phyloP scores from a whole-genome alignment of 1,140 invertebrate species.

The Trichonephila clavata region DNA sequence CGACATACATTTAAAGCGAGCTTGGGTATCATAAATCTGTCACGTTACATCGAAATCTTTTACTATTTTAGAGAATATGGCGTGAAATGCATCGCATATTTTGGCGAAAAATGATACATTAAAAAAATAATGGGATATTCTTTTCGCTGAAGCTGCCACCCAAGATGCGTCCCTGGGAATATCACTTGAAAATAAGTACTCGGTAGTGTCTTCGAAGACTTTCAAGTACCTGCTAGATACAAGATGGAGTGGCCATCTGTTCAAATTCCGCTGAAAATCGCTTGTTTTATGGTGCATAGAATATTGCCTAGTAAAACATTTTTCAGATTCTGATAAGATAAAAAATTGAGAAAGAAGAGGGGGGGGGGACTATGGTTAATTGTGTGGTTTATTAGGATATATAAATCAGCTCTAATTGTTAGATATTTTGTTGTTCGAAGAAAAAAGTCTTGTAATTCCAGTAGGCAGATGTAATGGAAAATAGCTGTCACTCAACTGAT shows the following conservation, averaged over 20 bases:
- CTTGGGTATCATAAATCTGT: no score
- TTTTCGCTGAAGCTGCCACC: not conserved
- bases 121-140: no score
- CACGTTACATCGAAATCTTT: no score
- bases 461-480: no score
- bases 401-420: not conserved
- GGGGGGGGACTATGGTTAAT: not conserved
- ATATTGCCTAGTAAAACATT: not conserved
- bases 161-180: not conserved
- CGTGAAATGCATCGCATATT: no score
- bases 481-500: no score
- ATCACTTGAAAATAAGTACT: not conserved
- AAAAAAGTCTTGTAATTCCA: not conserved
- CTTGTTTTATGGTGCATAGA: not conserved
- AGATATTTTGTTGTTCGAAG: not conserved
- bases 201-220: not conserved
- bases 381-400: not conserved
- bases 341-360: not conserved
- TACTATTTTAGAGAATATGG: no score
- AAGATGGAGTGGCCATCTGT: not conserved
- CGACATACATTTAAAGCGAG: no score
- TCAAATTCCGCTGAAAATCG: not conserved
- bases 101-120: no score
- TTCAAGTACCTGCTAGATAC: constrained; percentile 6
- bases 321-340: not conserved